Base-by-base conservation (phyloP, 2,888 invertebrate genomes). In the Phorcus lineatus region DNA sequence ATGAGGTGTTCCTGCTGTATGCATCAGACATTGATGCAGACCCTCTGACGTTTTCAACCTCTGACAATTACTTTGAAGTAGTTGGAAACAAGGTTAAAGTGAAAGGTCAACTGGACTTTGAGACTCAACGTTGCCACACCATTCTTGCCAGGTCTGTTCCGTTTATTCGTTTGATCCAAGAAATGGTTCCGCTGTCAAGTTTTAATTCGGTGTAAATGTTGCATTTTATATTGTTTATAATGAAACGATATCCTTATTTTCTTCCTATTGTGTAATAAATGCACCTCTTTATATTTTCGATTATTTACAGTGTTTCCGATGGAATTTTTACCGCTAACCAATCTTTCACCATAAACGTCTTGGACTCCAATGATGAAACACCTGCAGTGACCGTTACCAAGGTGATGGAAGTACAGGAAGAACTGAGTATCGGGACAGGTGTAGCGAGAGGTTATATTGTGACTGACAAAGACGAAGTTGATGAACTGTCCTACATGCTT, bases 341-440 rank as follows among this genome's bases (percentile, higher is more conserved):
- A 11, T 28, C 62, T 62, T 4, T 62, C 13, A 31, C 28, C 0
- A 31, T 62, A 24, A 24, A 62, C 17, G 62, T 62, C 22, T 9
- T 62, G 62, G 24, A 62, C 28, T 62, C 62, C 11, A 62, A 62
- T 28, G 76, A 76, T 31, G 55, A 76, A 17, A 31, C 76, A n/a
- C 76, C 76, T 9, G n/a, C 17, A 55, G 31, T 76, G 17, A 55
- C 76, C 1, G 54, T 76, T 22, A 17, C 54, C 31, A 31, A 22
- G 4, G 16, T 16, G 9, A 31, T 76, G 28, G 22, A 17, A 17
- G 24, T 76, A 31, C 53, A 55, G 16, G 76, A 76, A 36, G 55
- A 76, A 55, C 31, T 54, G 2, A 54, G 55, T 28, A n/a, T 31
- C 1, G 57, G 76, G 31, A 31, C 76, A 17, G 55, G 22, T 28